phyloP scores from a whole-genome alignment of 2,888 invertebrate genomes.

The Cabera pusaria region DNA sequence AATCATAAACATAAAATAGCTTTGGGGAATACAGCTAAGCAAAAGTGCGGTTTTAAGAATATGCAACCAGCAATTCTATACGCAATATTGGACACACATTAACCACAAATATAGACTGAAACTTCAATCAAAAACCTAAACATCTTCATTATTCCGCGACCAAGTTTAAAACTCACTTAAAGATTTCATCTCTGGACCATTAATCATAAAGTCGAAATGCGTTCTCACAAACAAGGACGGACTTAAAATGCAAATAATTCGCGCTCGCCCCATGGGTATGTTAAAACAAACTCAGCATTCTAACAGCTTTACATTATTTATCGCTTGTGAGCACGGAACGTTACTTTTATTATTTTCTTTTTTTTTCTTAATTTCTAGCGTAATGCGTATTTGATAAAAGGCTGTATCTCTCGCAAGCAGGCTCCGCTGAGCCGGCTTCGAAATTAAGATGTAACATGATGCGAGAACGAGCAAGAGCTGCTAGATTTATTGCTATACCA shows the following conservation, averaged over 20 bases:
- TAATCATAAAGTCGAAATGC: conserved; percentile 56
- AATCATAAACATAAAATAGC: conserved; percentile 65
- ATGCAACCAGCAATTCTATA: neutral
- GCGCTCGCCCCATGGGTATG: conserved; percentile 71
- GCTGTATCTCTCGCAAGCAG: conserved; percentile 79
- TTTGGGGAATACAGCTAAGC: conserved; percentile 35
- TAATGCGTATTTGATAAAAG: conserved; percentile 83
- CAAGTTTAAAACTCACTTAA: conserved; percentile 23
- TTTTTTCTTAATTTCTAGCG: conserved; percentile 78
- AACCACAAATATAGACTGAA: neutral
- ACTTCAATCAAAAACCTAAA: conserved; percentile 26
- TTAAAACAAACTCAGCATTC: conserved; percentile 76
- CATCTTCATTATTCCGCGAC: too few species aligned
- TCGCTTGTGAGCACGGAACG: conserved; percentile 70
- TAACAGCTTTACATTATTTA: conserved; percentile 78
- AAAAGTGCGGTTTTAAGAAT: conserved; percentile 12
- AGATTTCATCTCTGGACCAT: conserved; percentile 33
- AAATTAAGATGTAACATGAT: conserved; percentile 85
- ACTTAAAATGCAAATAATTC: conserved; percentile 77
- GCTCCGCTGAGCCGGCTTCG: conserved; percentile 80
- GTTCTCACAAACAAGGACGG: conserved; percentile 66
- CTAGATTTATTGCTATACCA: conserved; percentile 84
- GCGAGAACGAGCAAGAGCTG: conserved; percentile 84
- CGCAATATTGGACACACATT: neutral
- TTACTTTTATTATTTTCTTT: conserved; percentile 42